These are phyloP conservation scores for Mellivora capensis DNA, from an alignment of 2,113 vertebrate genomes.

Conservation along the genomic window DNA sequence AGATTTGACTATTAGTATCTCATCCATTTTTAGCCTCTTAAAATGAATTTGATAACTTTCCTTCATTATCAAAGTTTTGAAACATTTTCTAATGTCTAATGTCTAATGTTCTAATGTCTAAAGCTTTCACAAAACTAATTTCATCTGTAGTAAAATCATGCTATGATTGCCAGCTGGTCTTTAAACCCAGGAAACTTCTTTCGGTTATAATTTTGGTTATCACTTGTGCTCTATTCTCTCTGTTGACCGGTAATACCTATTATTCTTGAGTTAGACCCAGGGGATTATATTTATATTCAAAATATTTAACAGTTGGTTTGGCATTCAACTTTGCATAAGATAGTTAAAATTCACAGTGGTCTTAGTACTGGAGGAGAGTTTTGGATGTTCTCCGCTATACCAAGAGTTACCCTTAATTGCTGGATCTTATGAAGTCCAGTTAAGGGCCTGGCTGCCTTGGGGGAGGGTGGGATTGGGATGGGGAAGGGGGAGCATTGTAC, in stretches of 20 bases:
- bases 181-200: not conserved
- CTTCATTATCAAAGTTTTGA: not conserved
- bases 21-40: not conserved
- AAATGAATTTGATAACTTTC: not conserved
- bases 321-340: not conserved
- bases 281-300: not conserved
- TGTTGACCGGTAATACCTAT: not conserved
- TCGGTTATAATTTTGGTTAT: not conserved
- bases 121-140: not conserved
- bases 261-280: not conserved
- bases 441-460: not conserved
- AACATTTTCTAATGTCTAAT: constrained; percentile 9
- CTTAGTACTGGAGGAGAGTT: not conserved
- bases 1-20: not conserved
- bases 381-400: rapidly evolving
- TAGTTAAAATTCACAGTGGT: not conserved
- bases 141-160: not conserved
- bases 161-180: not conserved
- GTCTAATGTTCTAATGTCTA: too few species aligned
- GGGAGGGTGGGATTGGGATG: not conserved
- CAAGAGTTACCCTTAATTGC: not conserved
- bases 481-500: not conserved
- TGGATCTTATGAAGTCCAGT: not conserved
- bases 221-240: not conserved
- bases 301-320: not conserved